phyloP scores from a whole-genome alignment of 2,797 vertebrate species.

The Balearica regulorum region DNA sequence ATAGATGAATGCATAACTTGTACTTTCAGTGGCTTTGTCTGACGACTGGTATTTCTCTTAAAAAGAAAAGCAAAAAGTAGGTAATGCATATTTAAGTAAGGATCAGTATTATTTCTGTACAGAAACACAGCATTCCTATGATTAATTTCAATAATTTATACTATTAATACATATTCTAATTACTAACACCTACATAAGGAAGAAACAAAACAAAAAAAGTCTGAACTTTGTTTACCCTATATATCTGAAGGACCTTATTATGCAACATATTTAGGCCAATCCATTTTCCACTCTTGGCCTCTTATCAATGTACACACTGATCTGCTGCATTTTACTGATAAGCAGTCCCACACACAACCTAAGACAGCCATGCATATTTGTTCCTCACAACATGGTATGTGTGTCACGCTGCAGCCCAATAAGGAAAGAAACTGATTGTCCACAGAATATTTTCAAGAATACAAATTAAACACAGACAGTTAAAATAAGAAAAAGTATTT shows the following conservation, averaged over 20 bases:
- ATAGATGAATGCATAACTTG: conserved; percentile 97
- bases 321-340: conserved; percentile 24
- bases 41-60: conserved; percentile 94
- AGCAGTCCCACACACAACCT: not conserved
- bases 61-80: conserved; percentile 50
- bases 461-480: not conserved
- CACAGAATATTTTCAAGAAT: not conserved
- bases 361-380: not conserved
- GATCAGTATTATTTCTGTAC: not conserved
- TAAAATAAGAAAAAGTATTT: not conserved
- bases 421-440: not conserved
- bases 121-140: not conserved
- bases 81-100: not conserved
- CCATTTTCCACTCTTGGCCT: not conserved
- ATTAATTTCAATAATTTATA: not conserved
- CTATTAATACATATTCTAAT: not conserved
- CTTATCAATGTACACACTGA: not conserved
- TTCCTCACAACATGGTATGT: not conserved
- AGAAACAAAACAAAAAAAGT: not conserved
- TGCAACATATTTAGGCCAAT: not conserved
- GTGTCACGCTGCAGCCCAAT: not conserved
- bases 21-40: conserved; percentile 93
- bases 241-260: not conserved
- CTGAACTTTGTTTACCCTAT: not conserved
- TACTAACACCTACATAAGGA: not conserved